Evolutionary conservation across 2,113 vertebrate genomes (phyloP).

Genomic region (Hipposideros armiger): DNA sequence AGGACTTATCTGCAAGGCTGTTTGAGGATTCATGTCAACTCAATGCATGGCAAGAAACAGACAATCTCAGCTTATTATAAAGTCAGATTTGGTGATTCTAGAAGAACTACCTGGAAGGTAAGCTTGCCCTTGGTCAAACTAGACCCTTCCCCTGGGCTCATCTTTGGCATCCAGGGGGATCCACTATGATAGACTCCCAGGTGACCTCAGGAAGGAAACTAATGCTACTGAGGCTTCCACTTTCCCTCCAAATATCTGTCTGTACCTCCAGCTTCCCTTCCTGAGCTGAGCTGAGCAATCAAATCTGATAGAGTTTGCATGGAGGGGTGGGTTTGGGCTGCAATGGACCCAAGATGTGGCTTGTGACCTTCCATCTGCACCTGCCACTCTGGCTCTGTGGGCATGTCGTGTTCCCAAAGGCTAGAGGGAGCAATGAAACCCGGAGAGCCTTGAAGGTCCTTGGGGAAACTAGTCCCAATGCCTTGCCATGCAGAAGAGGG

Average conservation of each 20-base stretch:
- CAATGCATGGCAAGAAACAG: slow-evolving; percentile 36
- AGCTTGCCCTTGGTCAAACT: background rate
- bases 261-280: background rate
- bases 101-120: background rate
- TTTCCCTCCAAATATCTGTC: background rate
- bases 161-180: background rate
- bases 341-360: background rate
- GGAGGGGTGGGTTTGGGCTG: background rate
- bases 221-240: background rate
- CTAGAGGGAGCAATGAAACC: background rate
- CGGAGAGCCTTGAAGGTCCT: background rate
- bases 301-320: background rate
- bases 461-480: background rate
- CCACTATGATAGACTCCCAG: background rate
- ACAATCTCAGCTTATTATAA: slow-evolving; percentile 11
- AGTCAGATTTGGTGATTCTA: background rate
- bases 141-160: background rate
- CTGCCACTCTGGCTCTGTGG: background rate
- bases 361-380: background rate
- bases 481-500: background rate
- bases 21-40: background rate
- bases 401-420: background rate
- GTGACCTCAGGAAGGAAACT: background rate
- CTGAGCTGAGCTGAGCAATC: background rate
- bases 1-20: background rate